These are phyloP conservation scores for Calycopis cecrops DNA, from an alignment of 1,140 invertebrate genomes.

Conservation along the genomic window DNA sequence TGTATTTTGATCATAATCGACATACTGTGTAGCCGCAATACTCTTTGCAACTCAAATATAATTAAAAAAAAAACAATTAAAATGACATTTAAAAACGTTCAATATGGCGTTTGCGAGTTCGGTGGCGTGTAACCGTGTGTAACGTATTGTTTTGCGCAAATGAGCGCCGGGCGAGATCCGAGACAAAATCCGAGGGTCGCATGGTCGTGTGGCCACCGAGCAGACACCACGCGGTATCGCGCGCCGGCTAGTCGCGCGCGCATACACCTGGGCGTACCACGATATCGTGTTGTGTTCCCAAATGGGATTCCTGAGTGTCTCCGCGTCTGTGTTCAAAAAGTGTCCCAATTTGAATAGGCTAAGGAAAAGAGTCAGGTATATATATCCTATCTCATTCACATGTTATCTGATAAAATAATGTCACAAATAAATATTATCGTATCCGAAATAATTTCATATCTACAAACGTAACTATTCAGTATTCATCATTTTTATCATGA, in stretches of 20 bases:
- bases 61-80: too few relatives aligned
- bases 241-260: conserved; percentile 41
- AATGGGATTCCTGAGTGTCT: conserved; percentile 59
- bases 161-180: conserved; percentile 7
- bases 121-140: conserved; percentile 1
- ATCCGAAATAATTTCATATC: too few relatives aligned
- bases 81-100: too few relatives aligned
- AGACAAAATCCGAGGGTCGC: conserved; percentile 7
- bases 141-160: conserved; percentile 18
- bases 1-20: too few relatives aligned
- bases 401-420: conserved; percentile 3
- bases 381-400: neutral
- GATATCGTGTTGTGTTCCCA: conserved; percentile 42
- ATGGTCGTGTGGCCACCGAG: conserved; percentile 21
- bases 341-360: conserved; percentile 55
- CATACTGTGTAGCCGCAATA: too few relatives aligned
- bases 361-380: conserved; percentile 30
- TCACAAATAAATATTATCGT: too few relatives aligned
- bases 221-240: conserved; percentile 30
- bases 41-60: too few relatives aligned
- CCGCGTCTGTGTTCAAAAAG: conserved; percentile 64
- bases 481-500: too few relatives aligned
- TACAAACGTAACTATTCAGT: too few relatives aligned
- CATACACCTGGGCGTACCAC: conserved; percentile 40
- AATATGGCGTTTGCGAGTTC: neutral